phyloP scores from a whole-genome alignment of 1,140 invertebrate species.

The Lutraria rhynchaena region DNA sequence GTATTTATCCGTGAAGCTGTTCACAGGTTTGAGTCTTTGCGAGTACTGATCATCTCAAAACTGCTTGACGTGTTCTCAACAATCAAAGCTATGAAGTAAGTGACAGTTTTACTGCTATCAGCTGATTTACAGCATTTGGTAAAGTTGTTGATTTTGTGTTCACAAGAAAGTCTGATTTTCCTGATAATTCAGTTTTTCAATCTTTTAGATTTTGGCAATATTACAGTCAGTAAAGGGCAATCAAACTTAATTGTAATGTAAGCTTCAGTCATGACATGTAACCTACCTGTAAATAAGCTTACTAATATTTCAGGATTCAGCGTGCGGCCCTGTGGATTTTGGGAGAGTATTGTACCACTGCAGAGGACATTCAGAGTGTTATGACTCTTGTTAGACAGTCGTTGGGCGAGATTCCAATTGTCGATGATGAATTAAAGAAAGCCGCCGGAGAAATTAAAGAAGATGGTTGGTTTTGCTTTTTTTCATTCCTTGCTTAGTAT shows the following conservation, averaged over 20 bases:
- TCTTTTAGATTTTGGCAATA: too few relatives aligned
- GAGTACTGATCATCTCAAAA: slow-evolving; percentile 88
- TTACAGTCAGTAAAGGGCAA: too few relatives aligned
- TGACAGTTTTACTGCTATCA: too few relatives aligned
- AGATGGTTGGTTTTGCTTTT: slow-evolving; percentile 76
- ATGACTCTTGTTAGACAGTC: slow-evolving; percentile 89
- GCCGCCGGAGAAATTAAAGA: slow-evolving; percentile 82
- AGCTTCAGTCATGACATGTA: too few relatives aligned
- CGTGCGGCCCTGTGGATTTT: slow-evolving; percentile 98
- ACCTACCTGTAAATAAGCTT: too few relatives aligned
- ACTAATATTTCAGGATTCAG: slow-evolving; percentile 88
- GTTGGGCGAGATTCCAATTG: slow-evolving; percentile 93
- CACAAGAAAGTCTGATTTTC: too few relatives aligned
- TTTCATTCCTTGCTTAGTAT: too few relatives aligned
- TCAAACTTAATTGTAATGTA: too few relatives aligned
- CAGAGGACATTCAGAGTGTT: slow-evolving; percentile 91
- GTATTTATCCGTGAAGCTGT: slow-evolving; percentile 97
- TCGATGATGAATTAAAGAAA: slow-evolving; percentile 92
- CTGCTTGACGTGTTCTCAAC: slow-evolving; percentile 91
- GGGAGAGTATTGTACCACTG: slow-evolving; percentile 94
- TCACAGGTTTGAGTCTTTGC: slow-evolving; percentile 93
- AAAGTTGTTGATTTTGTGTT: too few relatives aligned
- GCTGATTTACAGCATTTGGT: too few relatives aligned
- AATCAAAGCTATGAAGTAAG: slow-evolving; percentile 85
- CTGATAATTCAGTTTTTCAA: too few relatives aligned